Evolutionary conservation across 2,113 vertebrate genomes (phyloP).

Genomic region (Actenoides lindsayi): DNA sequence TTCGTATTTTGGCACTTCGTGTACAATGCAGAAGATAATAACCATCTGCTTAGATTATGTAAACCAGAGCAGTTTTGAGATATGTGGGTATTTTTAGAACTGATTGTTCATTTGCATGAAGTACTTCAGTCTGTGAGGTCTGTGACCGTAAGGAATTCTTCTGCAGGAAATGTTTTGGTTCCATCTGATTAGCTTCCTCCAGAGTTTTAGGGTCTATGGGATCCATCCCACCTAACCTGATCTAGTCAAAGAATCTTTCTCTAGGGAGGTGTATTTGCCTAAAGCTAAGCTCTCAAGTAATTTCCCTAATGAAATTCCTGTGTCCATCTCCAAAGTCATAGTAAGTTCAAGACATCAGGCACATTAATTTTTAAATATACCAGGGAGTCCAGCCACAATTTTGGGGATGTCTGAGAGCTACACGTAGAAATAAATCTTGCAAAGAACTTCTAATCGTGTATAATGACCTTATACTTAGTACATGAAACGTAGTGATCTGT

Average conservation of each 20-base stretch:
- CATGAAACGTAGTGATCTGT: background rate
- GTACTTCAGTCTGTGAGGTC: background rate
- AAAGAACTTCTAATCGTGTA: background rate
- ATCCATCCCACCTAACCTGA: background rate
- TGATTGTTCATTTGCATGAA: background rate
- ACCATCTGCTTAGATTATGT: background rate
- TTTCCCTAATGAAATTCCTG: background rate
- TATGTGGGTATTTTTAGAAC: background rate
- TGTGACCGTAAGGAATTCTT: background rate
- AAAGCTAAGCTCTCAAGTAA: background rate
- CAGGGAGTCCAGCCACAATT: background rate
- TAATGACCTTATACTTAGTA: background rate
- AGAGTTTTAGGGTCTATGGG: background rate
- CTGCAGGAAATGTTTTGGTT: background rate
- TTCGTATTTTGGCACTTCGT: background rate
- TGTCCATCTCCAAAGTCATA: background rate
- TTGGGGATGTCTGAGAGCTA: background rate
- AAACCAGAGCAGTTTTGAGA: background rate
- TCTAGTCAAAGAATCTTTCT: background rate
- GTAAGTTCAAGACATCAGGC: background rate
- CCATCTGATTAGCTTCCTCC: background rate
- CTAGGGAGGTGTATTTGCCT: background rate
- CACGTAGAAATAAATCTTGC: background rate
- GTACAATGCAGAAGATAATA: background rate
- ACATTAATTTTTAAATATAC: background rate